phyloP scores from a whole-genome alignment of 1,140 invertebrate genomes.

The Atopsyche davidsoni region DNA sequence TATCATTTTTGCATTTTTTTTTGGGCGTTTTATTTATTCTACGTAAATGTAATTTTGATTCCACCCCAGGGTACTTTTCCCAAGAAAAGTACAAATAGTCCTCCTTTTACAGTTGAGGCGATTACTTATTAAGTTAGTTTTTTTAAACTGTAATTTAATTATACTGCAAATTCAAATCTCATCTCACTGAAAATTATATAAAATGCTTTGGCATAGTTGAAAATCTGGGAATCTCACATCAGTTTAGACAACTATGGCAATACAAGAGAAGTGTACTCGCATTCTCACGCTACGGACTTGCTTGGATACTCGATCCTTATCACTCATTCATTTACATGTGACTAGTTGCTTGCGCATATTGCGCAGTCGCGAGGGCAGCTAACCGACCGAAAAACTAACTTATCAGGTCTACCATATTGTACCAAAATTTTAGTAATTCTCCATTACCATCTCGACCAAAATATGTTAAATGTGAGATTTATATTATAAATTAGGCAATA shows the following conservation, averaged over 20 bases:
- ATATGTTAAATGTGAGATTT: too few relatives aligned
- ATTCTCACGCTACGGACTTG: slow-evolving; percentile 20
- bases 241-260: slow-evolving; percentile 14
- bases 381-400: too few relatives aligned
- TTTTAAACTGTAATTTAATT: slow-evolving; percentile 10
- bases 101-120: slow-evolving; percentile 3
- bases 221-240: slow-evolving; percentile 12
- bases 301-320: too few relatives aligned
- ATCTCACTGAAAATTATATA: slow-evolving; percentile 19
- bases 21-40: background rate
- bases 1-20: background rate
- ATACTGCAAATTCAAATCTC: slow-evolving; percentile 19
- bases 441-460: too few relatives aligned
- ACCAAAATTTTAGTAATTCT: too few relatives aligned
- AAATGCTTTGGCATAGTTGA: slow-evolving; percentile 21
- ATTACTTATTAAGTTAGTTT: slow-evolving; percentile 4
- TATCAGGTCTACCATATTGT: too few relatives aligned
- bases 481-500: too few relatives aligned
- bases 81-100: slow-evolving; percentile 9
- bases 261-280: slow-evolving; percentile 16
- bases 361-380: too few relatives aligned
- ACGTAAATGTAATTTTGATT: background rate
- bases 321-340: too few relatives aligned
- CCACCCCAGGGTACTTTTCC: background rate
- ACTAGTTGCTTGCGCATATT: too few relatives aligned